Base-by-base conservation (phyloP, 2,113 vertebrate species). In the Corvus moneduloides region DNA sequence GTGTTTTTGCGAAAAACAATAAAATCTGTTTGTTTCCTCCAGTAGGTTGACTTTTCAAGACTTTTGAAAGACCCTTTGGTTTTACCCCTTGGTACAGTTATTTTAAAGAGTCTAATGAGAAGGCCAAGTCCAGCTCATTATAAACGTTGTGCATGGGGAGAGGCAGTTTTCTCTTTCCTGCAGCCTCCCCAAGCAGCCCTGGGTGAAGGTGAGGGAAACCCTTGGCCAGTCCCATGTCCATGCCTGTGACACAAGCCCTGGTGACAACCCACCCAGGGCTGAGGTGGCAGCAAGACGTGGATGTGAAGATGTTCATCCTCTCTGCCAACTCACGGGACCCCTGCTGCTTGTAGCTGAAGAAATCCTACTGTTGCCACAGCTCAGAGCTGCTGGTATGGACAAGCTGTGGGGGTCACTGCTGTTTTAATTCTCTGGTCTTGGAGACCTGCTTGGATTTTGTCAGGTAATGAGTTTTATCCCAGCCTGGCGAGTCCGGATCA, bases 21-120 rank as follows among this genome's bases (percentile, higher is more conserved):
- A 85, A 95, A 95, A 91, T 49, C 51, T 55, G 32, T 72, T 87
- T 73, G 58, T 55, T 95, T 95, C 84, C 62, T 94, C 51, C 49
- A 43, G 46, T 30, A 87, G 62, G 58, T 6, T 64, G 49, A 46
- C 44, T 80, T 83, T 84, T 24, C 0, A 10, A 30, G 52, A 35
- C 43, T 94, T 91, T 46, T 24, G 74, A 94, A 86, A 80, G 13
- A 28, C 21, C 18, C 4, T 87, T 69, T 62, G 27, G 48, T 83
- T 85, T 93, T 73, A 74, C 55, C 35, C 74, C 55, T 80, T 1
- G 1, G 43, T 51, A 15, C 85, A 89, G 35, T 21, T 69, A 23
- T 83, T 97, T 91, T 74, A 35, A 85, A 66, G 7, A 7, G 13
- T 54, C 26, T 92, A 83, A 93, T 2, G 37, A 83, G 77, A 66